Conservation (phyloP, 2,113 vertebrate genomes). For the Haliaeetus leucogaster region DNA sequence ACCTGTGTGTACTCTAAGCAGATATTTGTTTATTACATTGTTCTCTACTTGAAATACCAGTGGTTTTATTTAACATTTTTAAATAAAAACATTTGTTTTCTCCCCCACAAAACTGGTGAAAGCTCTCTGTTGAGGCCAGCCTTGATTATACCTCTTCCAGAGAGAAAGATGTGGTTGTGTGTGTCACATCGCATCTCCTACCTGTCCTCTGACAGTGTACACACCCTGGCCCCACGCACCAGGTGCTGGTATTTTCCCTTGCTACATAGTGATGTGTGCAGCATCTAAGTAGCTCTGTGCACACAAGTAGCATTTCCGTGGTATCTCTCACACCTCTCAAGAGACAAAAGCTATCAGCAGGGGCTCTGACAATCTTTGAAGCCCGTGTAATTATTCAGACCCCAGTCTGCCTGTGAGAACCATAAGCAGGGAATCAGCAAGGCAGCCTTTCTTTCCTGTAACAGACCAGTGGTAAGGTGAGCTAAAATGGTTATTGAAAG, state of each 20-base stretch:
- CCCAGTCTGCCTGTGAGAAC: background rate
- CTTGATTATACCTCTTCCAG: background rate
- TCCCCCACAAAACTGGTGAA: background rate
- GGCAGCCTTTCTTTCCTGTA: background rate
- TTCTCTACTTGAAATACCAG: background rate
- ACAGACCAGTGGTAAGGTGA: background rate
- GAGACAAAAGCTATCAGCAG: background rate
- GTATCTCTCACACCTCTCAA: background rate
- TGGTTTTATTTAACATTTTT: background rate
- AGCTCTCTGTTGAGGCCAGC: background rate
- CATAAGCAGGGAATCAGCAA: background rate
- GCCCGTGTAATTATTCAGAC: background rate
- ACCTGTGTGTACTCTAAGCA: background rate
- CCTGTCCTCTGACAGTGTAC: background rate
- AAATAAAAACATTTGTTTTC: background rate
- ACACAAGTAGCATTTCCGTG: background rate
- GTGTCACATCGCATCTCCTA: background rate
- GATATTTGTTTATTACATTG: background rate
- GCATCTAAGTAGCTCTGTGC: background rate
- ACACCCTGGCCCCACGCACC: fast-evolving
- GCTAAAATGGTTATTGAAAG: background rate
- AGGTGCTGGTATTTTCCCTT: background rate
- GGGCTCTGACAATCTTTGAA: background rate
- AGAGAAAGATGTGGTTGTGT: background rate
- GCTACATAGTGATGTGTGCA: background rate